Evolutionary conservation across 2,113 vertebrate species (phyloP).

Genomic region (Anas platyrhynchos): DNA sequence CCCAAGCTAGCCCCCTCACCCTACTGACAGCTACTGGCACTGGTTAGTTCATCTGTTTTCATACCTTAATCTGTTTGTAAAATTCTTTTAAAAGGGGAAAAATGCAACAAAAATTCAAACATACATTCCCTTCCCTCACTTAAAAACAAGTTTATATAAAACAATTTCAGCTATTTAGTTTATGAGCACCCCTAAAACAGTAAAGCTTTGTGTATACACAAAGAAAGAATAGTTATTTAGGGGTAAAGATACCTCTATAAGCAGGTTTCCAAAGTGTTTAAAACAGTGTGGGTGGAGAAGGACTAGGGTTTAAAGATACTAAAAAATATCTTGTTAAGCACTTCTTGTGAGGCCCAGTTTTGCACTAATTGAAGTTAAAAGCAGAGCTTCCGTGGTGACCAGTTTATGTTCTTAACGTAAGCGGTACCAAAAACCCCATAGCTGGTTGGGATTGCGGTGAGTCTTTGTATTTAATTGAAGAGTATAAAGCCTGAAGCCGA

Average conservation of each 20-base stretch:
- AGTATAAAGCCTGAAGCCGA: background rate
- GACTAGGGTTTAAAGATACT: background rate
- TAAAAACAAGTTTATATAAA: background rate
- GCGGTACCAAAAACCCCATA: background rate
- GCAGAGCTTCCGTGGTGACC: background rate
- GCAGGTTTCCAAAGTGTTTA: background rate
- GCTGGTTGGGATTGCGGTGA: background rate
- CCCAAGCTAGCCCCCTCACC: background rate
- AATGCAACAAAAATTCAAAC: background rate
- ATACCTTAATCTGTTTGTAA: background rate
- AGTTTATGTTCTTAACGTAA: background rate
- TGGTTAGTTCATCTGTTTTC: background rate
- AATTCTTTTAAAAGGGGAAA: background rate
- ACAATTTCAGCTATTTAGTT: background rate
- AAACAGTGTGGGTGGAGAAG: background rate
- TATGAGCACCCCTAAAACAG: background rate
- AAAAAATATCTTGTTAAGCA: background rate
- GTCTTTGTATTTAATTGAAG: constrained; percentile 18
- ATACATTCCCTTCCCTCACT: background rate
- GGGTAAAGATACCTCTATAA: background rate
- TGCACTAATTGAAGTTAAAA: constrained; percentile 5
- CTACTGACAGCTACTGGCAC: background rate
- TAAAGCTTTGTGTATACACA: background rate
- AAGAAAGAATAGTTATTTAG: background rate
- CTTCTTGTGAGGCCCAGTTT: constrained; percentile 7